Percentiles rank a stretch among this genome's conserved stretches.
Conservation (phyloP, 2,797 vertebrate genomes). For the Menidia menidia region DNA sequence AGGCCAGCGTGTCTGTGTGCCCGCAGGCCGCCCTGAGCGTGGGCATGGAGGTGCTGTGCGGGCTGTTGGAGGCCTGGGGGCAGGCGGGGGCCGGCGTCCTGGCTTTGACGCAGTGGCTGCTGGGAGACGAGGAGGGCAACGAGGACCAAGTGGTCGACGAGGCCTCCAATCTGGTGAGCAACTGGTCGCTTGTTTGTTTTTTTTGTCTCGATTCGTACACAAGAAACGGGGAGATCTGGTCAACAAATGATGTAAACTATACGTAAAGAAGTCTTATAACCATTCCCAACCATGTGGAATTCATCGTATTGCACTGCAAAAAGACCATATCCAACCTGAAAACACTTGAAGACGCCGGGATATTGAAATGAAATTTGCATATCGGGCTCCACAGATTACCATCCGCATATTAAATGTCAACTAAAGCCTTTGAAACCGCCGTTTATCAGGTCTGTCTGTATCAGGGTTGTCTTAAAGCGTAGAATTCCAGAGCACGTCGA, state of each 20-base stretch:
- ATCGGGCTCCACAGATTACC: too few relatives aligned
- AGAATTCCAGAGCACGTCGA: constrained; percentile 1
- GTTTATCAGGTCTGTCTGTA: background rate
- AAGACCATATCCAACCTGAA: too few relatives aligned
- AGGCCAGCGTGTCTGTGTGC: constrained; percentile 80
- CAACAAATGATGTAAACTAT: too few relatives aligned
- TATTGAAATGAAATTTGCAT: too few relatives aligned
- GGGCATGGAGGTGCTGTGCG: constrained; percentile 85
- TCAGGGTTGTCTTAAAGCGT: constrained; percentile 1
- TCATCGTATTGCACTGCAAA: too few relatives aligned
- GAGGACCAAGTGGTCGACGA: constrained; percentile 43
- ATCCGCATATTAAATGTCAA: too few relatives aligned
- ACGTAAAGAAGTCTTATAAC: too few relatives aligned
- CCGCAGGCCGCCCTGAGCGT: constrained; percentile 88
- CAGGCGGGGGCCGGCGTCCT: constrained; percentile 75
- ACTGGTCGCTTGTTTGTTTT: background rate
- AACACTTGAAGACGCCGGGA: too few relatives aligned
- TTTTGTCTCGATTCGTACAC: too few relatives aligned
- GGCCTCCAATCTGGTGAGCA: constrained; percentile 68
- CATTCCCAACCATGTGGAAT: too few relatives aligned
- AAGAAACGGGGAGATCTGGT: too few relatives aligned
- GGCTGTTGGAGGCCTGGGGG: constrained; percentile 85
- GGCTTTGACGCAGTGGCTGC: constrained; percentile 87
- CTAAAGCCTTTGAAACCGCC: too few relatives aligned
- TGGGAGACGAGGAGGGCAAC: constrained; percentile 78